A percentile compares a stretch with the other conserved stretches of the same genome.
Conservation (phyloP, 2,113 vertebrate genomes). For the Hippopotamus amphibius region DNA sequence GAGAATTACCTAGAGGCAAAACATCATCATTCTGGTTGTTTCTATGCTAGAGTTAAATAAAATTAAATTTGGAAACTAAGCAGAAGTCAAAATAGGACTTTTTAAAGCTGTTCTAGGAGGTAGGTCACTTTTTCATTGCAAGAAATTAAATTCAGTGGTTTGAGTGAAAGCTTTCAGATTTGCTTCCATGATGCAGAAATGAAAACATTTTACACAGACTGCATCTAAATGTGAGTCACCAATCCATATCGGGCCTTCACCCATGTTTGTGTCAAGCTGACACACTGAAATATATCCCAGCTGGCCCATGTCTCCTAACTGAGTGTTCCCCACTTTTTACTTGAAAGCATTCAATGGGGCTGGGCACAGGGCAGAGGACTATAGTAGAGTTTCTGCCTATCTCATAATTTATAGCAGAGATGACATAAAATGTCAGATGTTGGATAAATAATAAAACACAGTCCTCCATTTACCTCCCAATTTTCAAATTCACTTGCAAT, state of each 20-base stretch:
- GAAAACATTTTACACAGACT: conserved; percentile 79
- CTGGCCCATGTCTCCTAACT: conserved; percentile 52
- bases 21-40: conserved; percentile 48
- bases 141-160: conserved; percentile 72
- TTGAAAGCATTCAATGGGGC: conserved; percentile 53
- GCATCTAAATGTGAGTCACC: conserved; percentile 80
- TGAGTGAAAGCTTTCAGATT: conserved; percentile 81
- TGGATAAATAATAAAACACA: conserved; percentile 47
- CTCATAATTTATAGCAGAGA: conserved; percentile 48
- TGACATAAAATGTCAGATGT: conserved; percentile 34
- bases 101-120: conserved; percentile 57
- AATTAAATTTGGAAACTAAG: conserved; percentile 47
- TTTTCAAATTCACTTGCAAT: conserved; percentile 41
- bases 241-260: conserved; percentile 81
- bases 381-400: background rate
- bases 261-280: conserved; percentile 78
- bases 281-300: conserved; percentile 72
- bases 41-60: conserved; percentile 44
- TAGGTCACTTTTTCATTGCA: conserved; percentile 66
- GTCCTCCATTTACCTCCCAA: background rate
- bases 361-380: background rate
- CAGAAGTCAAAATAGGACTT: conserved; percentile 32
- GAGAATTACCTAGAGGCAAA: conserved; percentile 55
- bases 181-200: conserved; percentile 79
- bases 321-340: conserved; percentile 59